A percentile compares a stretch with the other conserved stretches of the same genome.
Evolutionary conservation across 2,888 invertebrate species (phyloP).

Genomic region (Athrips mouffetella): DNA sequence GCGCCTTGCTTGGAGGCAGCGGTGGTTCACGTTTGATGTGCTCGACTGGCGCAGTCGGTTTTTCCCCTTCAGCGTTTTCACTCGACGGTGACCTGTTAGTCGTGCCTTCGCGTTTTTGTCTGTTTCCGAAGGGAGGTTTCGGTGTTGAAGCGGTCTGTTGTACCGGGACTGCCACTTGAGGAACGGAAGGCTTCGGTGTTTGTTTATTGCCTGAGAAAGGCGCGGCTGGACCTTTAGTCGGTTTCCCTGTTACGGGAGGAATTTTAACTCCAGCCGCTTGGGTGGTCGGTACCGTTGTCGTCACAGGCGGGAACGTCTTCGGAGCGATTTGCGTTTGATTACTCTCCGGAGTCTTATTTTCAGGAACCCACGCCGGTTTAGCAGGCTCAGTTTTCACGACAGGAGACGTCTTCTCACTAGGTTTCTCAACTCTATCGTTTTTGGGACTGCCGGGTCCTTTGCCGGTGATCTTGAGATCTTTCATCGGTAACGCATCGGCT

Average conservation of each 20-base stretch:
- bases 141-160: conserved; percentile 66
- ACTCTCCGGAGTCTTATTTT: conserved; percentile 39
- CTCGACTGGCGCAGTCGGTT: conserved; percentile 34
- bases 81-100: conserved; percentile 59
- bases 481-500: conserved; percentile 61
- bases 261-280: conserved; percentile 38
- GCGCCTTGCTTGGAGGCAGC: conserved; percentile 65
- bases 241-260: conserved; percentile 48
- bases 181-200: conserved; percentile 60
- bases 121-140: conserved; percentile 67
- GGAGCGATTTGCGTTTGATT: conserved; percentile 32
- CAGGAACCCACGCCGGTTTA: conserved; percentile 58
- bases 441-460: conserved; percentile 63
- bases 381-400: conserved; percentile 48
- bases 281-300: conserved; percentile 25
- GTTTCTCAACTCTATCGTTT: conserved; percentile 41
- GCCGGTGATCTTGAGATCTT: conserved; percentile 62
- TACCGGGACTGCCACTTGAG: conserved; percentile 64
- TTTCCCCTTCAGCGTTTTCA: conserved; percentile 51
- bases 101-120: conserved; percentile 66
- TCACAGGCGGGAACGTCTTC: conserved; percentile 52
- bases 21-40: conserved; percentile 61
- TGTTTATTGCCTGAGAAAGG: conserved; percentile 69
- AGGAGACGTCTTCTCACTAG: conserved; percentile 47
- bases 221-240: conserved; percentile 62